Percentiles rank a stretch among this genome's conserved stretches.
These are phyloP conservation scores for Peromyscus leucopus DNA, from an alignment of 2,113 vertebrate species.

Conservation along the genomic window DNA sequence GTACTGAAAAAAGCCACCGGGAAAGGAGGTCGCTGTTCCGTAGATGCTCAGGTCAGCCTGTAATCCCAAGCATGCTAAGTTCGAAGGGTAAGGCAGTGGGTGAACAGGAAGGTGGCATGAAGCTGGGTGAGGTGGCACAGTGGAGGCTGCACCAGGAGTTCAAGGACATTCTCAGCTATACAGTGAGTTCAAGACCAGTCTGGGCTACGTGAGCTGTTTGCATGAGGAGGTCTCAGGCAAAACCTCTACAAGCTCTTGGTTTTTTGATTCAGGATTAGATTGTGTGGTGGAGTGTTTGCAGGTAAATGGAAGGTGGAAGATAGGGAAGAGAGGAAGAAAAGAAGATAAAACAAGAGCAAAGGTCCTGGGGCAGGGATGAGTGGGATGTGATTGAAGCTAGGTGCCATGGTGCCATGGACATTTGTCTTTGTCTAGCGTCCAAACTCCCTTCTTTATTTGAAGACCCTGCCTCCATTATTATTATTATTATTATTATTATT, in stretches of 20 bases:
- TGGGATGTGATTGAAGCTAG: neutral
- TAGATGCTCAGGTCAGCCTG: neutral
- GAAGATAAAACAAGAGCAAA: neutral
- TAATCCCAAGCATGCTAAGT: fast-evolving
- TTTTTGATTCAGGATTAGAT: neutral
- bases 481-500: neutral
- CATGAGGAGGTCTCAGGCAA: neutral
- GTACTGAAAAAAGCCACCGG: neutral
- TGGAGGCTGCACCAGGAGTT: neutral
- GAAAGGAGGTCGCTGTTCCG: neutral
- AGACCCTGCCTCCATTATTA: neutral
- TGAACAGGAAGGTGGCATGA: no score
- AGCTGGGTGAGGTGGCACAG: neutral
- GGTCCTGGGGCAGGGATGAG: neutral
- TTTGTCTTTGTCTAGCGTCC: neutral
- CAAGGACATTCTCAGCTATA: neutral
- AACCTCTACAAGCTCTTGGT: neutral
- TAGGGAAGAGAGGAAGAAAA: neutral
- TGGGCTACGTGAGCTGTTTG: neutral
- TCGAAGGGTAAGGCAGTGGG: neutral
- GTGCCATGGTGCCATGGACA: neutral
- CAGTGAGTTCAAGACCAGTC: neutral
- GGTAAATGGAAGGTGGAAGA: neutral
- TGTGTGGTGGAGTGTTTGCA: neutral
- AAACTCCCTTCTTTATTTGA: neutral